phyloP scores from a whole-genome alignment of 2,113 vertebrate genomes.

The Castor canadensis region DNA sequence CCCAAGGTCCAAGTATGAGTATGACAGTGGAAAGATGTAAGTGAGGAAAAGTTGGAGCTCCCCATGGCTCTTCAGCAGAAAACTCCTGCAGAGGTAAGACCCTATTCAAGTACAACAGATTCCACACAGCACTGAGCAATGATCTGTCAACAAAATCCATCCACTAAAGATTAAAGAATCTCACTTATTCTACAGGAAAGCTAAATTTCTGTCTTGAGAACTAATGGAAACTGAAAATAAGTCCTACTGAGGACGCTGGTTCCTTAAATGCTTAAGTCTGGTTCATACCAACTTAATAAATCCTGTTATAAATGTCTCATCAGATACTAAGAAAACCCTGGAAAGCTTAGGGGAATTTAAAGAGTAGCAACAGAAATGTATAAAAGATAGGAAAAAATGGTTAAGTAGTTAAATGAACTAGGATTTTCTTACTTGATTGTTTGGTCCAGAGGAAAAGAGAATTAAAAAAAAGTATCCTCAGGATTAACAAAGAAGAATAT shows the following conservation, averaged over 20 bases:
- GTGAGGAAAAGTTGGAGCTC: too few species aligned
- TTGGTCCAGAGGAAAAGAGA: background rate
- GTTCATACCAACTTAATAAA: background rate
- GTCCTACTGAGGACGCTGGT: background rate
- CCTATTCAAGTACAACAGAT: accelerated
- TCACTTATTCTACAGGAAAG: background rate
- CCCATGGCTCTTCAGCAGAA: background rate
- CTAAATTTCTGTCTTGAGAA: background rate
- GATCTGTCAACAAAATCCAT: background rate
- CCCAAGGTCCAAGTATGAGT: background rate
- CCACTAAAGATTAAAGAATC: background rate
- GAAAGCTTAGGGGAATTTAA: background rate
- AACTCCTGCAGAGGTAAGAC: background rate
- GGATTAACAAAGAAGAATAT: background rate
- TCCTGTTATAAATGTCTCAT: background rate
- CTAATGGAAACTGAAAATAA: background rate
- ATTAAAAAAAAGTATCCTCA: background rate
- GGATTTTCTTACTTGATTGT: background rate
- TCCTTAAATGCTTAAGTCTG: slow-evolving; percentile 3
- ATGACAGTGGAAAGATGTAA: accelerated
- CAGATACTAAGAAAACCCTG: background rate
- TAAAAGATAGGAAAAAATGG: background rate
- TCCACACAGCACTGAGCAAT: background rate
- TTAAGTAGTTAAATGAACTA: background rate
- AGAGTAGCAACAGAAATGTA: background rate